phyloP scores from a whole-genome alignment of 1,140 invertebrate genomes.

The Lutraria rhynchaena region DNA sequence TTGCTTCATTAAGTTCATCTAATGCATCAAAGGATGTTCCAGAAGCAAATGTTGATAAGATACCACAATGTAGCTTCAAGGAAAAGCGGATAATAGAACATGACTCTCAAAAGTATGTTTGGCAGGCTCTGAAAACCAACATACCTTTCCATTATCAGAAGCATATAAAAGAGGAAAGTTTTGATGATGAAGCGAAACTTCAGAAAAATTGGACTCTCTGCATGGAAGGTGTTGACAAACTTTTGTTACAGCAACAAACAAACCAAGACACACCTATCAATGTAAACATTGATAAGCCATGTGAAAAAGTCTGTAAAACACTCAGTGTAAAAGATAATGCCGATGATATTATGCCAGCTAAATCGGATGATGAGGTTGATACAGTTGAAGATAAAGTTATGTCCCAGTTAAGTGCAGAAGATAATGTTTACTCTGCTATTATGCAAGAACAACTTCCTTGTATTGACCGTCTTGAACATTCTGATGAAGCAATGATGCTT shows the following conservation, averaged over 20 bases:
- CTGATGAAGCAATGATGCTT: conserved; percentile 38
- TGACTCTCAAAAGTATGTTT: conserved; percentile 37
- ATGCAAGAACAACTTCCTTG: conserved; percentile 45
- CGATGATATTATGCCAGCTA: not conserved
- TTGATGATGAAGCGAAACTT: conserved; percentile 9
- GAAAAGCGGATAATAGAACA: conserved; percentile 30
- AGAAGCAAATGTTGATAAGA: not conserved
- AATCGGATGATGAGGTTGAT: not conserved
- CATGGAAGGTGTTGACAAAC: not conserved
- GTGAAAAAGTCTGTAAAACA: too few relatives aligned
- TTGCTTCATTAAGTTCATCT: too few relatives aligned
- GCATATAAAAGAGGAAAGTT: not conserved
- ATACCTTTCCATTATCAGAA: conserved; percentile 16
- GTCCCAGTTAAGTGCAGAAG: not conserved
- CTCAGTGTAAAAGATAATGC: not conserved
- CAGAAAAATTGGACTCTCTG: conserved; percentile 36
- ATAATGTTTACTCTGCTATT: conserved; percentile 17
- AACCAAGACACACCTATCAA: too few relatives aligned
- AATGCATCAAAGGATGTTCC: too few relatives aligned
- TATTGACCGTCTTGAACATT: not conserved
- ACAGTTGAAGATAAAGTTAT: not conserved
- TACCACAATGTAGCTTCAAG: not conserved
- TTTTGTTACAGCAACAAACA: too few relatives aligned
- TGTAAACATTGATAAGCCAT: too few relatives aligned
- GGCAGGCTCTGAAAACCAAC: not conserved